Conservation (phyloP, 2,113 vertebrate species). For the Circaetus cinerascens region DNA sequence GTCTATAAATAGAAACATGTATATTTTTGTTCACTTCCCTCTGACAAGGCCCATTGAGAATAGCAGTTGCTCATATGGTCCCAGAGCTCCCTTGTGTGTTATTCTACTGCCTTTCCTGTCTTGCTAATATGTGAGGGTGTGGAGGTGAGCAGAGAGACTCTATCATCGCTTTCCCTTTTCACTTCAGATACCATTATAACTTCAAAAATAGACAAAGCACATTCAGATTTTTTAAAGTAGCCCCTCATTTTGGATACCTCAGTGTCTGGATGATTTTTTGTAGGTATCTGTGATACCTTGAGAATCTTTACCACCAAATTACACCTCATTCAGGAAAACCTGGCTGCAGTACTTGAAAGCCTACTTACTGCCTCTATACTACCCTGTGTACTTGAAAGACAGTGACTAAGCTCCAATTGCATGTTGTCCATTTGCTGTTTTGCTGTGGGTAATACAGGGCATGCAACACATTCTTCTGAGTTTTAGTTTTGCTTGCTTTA, state of each 20-base stretch:
- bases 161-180: not conserved
- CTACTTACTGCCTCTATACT: not conserved
- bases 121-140: not conserved
- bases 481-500: not conserved
- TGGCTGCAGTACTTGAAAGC: not conserved
- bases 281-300: not conserved
- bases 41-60: not conserved
- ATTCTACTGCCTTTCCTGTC: not conserved
- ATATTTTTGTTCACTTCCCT: not conserved
- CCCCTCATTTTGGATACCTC: not conserved
- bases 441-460: not conserved
- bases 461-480: not conserved
- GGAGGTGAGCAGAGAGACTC: not conserved
- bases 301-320: not conserved
- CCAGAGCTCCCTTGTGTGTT: not conserved
- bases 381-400: not conserved
- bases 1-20: not conserved
- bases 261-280: not conserved
- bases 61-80: not conserved
- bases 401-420: not conserved
- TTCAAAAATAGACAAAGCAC: not conserved
- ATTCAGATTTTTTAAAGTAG: not conserved
- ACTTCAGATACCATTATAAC: not conserved
- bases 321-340: not conserved
- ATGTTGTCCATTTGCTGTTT: not conserved